Percentiles rank a stretch among this genome's conserved stretches.
phyloP scores from a whole-genome alignment of 2,888 invertebrate species.

The Lithophane socia region DNA sequence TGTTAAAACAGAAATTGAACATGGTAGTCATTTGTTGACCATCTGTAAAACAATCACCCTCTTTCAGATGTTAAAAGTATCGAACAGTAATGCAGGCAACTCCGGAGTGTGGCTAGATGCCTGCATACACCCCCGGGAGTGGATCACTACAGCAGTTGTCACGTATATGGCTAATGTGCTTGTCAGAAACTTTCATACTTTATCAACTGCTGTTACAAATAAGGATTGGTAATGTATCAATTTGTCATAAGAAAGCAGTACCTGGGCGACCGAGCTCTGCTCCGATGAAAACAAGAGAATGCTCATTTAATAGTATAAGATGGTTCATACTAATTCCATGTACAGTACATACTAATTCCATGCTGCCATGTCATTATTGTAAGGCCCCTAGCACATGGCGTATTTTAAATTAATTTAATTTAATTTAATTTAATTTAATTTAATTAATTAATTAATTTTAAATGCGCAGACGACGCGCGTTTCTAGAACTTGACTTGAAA shows the following conservation, averaged over 20 bases:
- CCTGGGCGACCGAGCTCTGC: too few species aligned
- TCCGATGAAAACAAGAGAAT: too few species aligned
- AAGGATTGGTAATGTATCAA: conserved; percentile 93
- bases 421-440: too few species aligned
- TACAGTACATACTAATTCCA: too few species aligned
- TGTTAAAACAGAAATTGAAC: background rate
- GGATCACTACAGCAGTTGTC: conserved; percentile 95
- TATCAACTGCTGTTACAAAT: conserved; percentile 92
- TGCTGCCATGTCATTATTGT: too few species aligned
- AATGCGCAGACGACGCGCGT: too few species aligned
- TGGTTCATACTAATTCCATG: too few species aligned
- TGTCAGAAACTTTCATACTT: conserved; percentile 92
- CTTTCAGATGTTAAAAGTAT: conserved; percentile 91
- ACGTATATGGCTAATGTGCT: conserved; percentile 94
- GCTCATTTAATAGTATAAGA: too few species aligned
- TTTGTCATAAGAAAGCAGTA: background rate
- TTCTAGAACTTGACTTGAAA: too few species aligned
- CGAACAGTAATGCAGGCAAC: conserved; percentile 92
- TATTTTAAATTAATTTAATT: too few species aligned
- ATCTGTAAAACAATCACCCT: background rate
- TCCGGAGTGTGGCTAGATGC: conserved; percentile 94
- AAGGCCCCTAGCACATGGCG: too few species aligned
- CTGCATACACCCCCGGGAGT: conserved; percentile 97
- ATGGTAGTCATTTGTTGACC: background rate
- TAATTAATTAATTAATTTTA: too few species aligned